A percentile compares a stretch with the other conserved stretches of the same genome.
phyloP scores from a whole-genome alignment of 23 tunicate genomes.

The Halocynthia aurantium region DNA sequence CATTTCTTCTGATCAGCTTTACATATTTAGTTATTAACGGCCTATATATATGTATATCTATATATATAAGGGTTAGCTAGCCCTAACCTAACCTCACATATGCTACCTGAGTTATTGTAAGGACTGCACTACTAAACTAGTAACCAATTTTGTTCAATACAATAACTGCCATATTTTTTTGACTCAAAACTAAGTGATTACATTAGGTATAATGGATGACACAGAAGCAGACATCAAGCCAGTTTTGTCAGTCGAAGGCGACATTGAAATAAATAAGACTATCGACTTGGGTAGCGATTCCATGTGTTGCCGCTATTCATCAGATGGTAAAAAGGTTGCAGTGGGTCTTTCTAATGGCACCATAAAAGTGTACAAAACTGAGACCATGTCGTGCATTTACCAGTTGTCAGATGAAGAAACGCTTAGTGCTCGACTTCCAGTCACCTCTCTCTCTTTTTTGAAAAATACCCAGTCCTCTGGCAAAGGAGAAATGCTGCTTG shows the following conservation, averaged over 20 bases:
- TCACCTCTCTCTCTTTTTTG: constrained; percentile 56
- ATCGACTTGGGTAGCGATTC: constrained; percentile 72
- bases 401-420: constrained; percentile 78
- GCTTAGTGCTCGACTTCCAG: constrained; percentile 55
- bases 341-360: constrained; percentile 85
- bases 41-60: too few species aligned
- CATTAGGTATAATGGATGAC: too few species aligned
- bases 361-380: constrained; percentile 54
- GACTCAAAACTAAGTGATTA: too few species aligned
- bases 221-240: constrained; percentile 13
- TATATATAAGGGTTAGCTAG: too few species aligned
- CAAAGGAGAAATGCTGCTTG: constrained; percentile 60
- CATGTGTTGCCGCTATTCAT: constrained; percentile 74
- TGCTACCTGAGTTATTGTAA: too few species aligned
- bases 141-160: too few species aligned
- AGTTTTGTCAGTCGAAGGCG: constrained; percentile 64
- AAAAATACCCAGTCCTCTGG: constrained; percentile 29
- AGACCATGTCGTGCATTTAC: constrained; percentile 62
- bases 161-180: too few species aligned
- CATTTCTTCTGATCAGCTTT: too few species aligned
- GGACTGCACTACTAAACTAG: too few species aligned
- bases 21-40: too few species aligned
- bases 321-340: constrained; percentile 74
- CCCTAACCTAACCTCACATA: too few species aligned
- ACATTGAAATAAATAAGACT: constrained; percentile 59